phyloP scores from a whole-genome alignment of 2,888 invertebrate genomes.

The Chymomyza caudatula region DNA sequence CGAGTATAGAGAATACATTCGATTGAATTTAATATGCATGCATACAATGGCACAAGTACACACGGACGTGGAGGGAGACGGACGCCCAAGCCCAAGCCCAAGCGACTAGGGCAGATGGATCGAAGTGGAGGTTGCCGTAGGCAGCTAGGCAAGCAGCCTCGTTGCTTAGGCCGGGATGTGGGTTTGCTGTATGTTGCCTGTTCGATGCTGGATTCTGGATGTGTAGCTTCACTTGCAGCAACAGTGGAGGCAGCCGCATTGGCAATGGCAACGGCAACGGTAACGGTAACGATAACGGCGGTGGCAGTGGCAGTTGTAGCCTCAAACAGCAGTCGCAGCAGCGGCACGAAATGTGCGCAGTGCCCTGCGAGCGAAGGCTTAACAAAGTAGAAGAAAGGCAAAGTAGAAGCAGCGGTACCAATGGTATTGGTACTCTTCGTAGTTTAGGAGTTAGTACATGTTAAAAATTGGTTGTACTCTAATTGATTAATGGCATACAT shows the following conservation, averaged over 20 bases:
- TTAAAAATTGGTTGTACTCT: neutral
- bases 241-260: neutral
- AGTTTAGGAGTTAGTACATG: neutral
- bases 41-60: slow-evolving; percentile 64
- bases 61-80: slow-evolving; percentile 8
- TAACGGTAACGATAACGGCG: neutral
- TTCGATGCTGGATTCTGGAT: neutral
- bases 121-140: slow-evolving; percentile 12
- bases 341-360: neutral
- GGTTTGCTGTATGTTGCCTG: neutral
- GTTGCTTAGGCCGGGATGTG: neutral
- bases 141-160: neutral
- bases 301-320: neutral
- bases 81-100: slow-evolving; percentile 8
- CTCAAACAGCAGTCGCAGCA: slow-evolving; percentile 8
- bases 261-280: neutral
- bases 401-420: slow-evolving; percentile 26
- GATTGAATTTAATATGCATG: slow-evolving; percentile 77
- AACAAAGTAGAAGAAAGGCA: slow-evolving; percentile 41
- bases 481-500: neutral
- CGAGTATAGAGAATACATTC: slow-evolving; percentile 73
- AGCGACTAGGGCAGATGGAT: slow-evolving; percentile 2
- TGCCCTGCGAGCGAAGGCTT: slow-evolving; percentile 37
- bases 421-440: neutral
- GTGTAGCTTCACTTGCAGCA: slow-evolving; percentile 5